Conservation (phyloP, 1,140 invertebrate species). For the Drosophila tsacasi region DNA sequence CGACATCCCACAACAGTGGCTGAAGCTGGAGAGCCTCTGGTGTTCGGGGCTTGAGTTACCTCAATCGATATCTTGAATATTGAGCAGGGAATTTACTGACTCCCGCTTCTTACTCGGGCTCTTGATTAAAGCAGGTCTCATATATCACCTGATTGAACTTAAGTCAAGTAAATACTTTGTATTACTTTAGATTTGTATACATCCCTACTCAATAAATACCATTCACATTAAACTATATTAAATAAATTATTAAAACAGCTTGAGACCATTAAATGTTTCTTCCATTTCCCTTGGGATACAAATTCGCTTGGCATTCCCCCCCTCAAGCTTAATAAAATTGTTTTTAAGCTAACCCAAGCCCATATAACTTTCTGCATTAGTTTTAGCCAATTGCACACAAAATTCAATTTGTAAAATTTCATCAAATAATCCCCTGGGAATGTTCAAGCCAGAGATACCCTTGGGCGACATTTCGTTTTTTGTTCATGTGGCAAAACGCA, state of each 20-base stretch:
- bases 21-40: background rate
- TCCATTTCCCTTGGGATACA: background rate
- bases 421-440: constrained; percentile 25
- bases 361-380: constrained; percentile 10
- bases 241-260: background rate
- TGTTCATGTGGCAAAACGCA: constrained; percentile 10
- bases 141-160: background rate
- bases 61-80: constrained; percentile 28
- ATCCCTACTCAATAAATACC: background rate
- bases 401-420: constrained; percentile 38
- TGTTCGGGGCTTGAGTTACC: constrained; percentile 6
- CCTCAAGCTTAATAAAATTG: background rate
- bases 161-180: background rate
- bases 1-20: constrained; percentile 3
- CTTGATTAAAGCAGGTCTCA: background rate
- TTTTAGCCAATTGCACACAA: constrained; percentile 20
- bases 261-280: background rate
- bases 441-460: constrained; percentile 12
- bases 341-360: constrained; percentile 4
- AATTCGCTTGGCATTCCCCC: background rate
- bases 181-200: background rate
- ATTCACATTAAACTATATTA: background rate
- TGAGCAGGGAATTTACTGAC: constrained; percentile 7
- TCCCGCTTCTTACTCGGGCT: background rate
- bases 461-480: background rate